Base-by-base conservation (phyloP, 2,113 vertebrate species). In the Scophthalmus maximus region DNA sequence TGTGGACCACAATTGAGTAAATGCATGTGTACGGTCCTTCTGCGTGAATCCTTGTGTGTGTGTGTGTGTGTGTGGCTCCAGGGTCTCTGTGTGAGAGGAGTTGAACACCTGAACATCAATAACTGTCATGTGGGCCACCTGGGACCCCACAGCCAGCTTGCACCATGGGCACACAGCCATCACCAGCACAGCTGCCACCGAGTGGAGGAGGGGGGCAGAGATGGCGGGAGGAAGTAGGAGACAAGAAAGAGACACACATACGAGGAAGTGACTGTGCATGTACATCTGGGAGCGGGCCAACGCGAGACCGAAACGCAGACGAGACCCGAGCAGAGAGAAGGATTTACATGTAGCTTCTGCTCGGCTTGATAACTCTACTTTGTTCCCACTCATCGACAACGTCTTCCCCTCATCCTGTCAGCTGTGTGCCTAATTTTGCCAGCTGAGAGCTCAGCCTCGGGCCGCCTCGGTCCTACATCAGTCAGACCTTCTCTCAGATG, bases 51-150 rank as follows among this genome's bases (percentile, higher is more conserved):
- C 42, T 23, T 38, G 38, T 70, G 40, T 68, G 58, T 73, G 18
- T 51, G 27, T 63, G 40, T 72, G 52, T 73, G 83, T 76, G 83
- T 86, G 80, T 81, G 77, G 84, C 88, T 92, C 70, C 76, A 83
- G 87, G 90, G 81, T 87, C 87, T 86, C 89, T 87, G 86, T 88
- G 88, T 87, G 87, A 91, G 88, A 88, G 76, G 73, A 84, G 79
- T 86, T 87, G 83, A 92, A 90, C 92, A 94, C 92, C 93, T 94
- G 93, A 94, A 92, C 92, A 92, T 92, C 93, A 93, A 92, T 93
- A 93, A 93, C 92, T 93, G 91, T 93, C 92, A 93, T 85, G 79
- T 70, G 82, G 68, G 83, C 90, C 94, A 93, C 92, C 93, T 94
- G 93, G 92, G 92, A 93, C 90, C 88, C 81, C 81, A 81, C 88